Percentiles rank a stretch among this genome's conserved stretches.
Conservation (phyloP, 2,888 invertebrate genomes). For the Lucinisca nassula region DNA sequence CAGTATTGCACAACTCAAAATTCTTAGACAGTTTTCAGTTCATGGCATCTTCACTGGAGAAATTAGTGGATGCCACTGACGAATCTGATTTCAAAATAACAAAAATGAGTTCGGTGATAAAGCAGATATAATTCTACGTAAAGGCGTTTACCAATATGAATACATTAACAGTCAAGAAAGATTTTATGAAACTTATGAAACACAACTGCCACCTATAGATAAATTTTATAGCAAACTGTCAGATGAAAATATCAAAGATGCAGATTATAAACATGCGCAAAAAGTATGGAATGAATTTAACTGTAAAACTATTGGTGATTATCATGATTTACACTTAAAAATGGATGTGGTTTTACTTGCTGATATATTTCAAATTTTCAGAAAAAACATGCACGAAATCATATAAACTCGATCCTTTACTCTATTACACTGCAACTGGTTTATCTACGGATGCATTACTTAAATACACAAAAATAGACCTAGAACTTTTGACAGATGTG, state of each 20-base stretch:
- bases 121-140: background rate
- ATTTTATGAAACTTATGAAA: background rate
- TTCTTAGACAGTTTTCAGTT: too few relatives aligned
- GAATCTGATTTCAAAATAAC: background rate
- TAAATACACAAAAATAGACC: background rate
- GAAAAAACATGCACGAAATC: too few relatives aligned
- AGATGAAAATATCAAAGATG: too few relatives aligned
- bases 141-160: background rate
- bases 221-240: too few relatives aligned
- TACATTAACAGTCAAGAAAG: background rate
- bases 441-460: too few relatives aligned
- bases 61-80: background rate
- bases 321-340: too few relatives aligned
- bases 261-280: too few relatives aligned
- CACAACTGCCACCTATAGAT: background rate
- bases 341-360: too few relatives aligned
- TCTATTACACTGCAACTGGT: background rate
- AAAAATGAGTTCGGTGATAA: too few relatives aligned
- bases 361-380: too few relatives aligned
- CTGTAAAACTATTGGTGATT: background rate
- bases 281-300: background rate
- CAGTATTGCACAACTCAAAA: too few relatives aligned
- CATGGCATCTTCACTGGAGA: background rate
- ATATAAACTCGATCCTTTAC: background rate
- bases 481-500: too few relatives aligned